Base-by-base conservation (phyloP, 2,888 invertebrate species). In the Arenicola marina region DNA sequence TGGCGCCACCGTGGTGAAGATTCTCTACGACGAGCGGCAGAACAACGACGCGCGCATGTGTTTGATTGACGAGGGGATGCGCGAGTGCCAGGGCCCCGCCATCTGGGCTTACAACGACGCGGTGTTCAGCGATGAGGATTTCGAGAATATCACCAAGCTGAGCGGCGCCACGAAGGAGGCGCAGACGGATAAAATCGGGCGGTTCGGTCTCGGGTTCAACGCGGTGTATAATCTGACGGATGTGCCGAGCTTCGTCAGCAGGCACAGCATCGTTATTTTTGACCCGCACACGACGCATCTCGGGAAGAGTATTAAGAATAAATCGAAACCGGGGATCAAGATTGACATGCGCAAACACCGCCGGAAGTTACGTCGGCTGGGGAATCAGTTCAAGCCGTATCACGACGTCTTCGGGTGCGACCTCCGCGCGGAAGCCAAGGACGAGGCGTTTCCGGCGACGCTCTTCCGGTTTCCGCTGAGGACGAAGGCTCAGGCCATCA, bases 211-310 rank as follows among this genome's bases (percentile, higher is more conserved):
- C 4, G 76, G 76, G 1, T 81, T 82, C 65, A 81, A 79, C 67
- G 76, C 75, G 31, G 81, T 82, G 2, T 82, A 81, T 65, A 76
- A 80, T 66, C 54, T 82, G 15, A 81, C 82, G 31, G 81, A 82
- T 63, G 76, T 73, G 1, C 82, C 82, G 7, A 77, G 77, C 51
- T 77, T 81, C 54, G 64, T 81, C n/a, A 78, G 78, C 55, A 66
- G 76, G 3, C 62, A 75, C 56, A 75, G 68, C 53, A 62, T 80
- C 48, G 77, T 80, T 11, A 76, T 81, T 11, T 78, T 81, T 62
- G 81, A 81, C 67, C 81, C 81, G 2, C 78, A 79, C 59, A 68
- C 67, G 28, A 75, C 63, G 43, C 72, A 77, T 64, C 69, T 80
- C 1, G 75, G 73, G n/a, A 70, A 65, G 24, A 69, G 66, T 33